Base-by-base conservation (phyloP, 92 coral and sea anemone genomes). In the Blastomussa wellsi region DNA sequence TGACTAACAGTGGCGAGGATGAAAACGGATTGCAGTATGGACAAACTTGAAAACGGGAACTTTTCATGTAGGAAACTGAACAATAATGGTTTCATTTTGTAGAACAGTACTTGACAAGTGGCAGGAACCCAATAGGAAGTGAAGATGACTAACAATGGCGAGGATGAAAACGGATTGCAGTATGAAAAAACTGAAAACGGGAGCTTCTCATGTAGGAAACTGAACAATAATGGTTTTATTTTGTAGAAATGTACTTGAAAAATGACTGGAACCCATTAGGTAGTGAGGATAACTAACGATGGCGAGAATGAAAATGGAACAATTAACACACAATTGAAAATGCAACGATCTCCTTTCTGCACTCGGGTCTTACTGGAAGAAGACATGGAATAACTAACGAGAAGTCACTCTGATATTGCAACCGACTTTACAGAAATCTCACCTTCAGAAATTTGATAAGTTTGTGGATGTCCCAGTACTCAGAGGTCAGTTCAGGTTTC, bases 391-490 rank as follows among this genome's bases (percentile, higher is more conserved):
- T 12, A 0, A 28, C 55, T 49, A 19, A 60, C 26, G 67, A 60
- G 5, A 24, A 15, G 33, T 2, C 67, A n/a, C 31, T 60, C 19
- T 13, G 19, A 69, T 69, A 69, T 16, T 7, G 16, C 0, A 35
- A 32, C 1, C 0, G n/a, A n/a, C 11, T 32, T 26, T 20, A 16
- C 68, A 47, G 6, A 35, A 11, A 44, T 78, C 90, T 68, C 72
- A 94, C 98, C 77, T 87, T 88, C 31, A 94, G 82, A 76, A 79
- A 94, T 86, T 79, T 90, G 47, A 94, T 88, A 47, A 94, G 90
- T 57, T 91, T 94, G 84, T 94, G 94, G 39, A 94, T 90, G 20
- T 94, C 98, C 98, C 98, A 94, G 72, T 94, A 94, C 65, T 94
- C 98, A 16, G 89, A 67, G 15, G 98, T 90, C 33, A 84, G 79